A percentile compares a stretch with the other conserved stretches of the same genome.
phyloP scores from a whole-genome alignment of 2,113 vertebrate genomes.

The Coptodon bakossiorum region DNA sequence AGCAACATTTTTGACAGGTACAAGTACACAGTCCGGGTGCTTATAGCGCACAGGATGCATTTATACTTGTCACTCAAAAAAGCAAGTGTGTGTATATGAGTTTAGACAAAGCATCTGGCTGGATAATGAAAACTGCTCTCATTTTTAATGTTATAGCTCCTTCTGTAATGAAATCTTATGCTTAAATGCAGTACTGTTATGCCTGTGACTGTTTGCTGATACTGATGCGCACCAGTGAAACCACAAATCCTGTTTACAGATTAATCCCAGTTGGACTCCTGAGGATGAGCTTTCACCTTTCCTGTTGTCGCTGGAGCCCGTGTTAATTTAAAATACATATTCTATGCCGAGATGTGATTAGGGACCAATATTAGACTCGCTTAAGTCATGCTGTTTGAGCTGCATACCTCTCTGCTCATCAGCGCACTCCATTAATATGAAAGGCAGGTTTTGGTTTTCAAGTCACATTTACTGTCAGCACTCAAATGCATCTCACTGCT shows the following conservation, averaged over 20 bases:
- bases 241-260: background rate
- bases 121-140: background rate
- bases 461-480: background rate
- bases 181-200: background rate
- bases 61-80: background rate
- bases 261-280: background rate
- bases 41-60: background rate
- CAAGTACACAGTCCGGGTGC: background rate
- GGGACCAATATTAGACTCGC: background rate
- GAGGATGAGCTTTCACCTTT: background rate
- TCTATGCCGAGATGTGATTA: background rate
- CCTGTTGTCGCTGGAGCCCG: background rate
- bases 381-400: background rate
- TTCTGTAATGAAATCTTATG: background rate
- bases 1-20: background rate
- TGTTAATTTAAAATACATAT: background rate
- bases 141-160: background rate
- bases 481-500: background rate
- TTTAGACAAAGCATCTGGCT: background rate
- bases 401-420: background rate
- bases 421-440: background rate
- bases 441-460: background rate
- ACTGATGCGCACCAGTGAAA: background rate
- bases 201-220: background rate
- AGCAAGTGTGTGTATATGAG: background rate